Conservation (phyloP, 2,888 invertebrate species). For the Platycheirus albimanus region DNA sequence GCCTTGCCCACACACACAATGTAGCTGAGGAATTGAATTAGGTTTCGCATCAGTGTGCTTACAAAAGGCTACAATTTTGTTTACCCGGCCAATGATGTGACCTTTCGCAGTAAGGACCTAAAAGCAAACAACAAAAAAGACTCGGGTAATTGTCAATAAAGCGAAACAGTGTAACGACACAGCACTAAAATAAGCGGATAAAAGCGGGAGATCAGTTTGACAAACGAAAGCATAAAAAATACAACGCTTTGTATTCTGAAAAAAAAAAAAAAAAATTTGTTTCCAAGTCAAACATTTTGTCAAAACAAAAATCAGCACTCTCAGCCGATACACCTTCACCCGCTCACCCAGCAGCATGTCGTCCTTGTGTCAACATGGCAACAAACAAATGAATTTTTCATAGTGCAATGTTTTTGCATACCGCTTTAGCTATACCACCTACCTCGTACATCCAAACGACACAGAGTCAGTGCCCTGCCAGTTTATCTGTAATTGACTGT, state of each 20-base stretch:
- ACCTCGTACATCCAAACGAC: too few relatives aligned
- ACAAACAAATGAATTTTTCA: constrained; percentile 72
- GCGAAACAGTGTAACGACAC: too few relatives aligned
- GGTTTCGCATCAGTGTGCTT: too few relatives aligned
- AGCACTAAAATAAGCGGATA: constrained; percentile 30
- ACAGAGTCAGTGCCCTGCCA: too few relatives aligned
- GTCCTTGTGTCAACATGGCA: constrained; percentile 59
- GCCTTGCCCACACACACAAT: too few relatives aligned
- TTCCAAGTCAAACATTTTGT: constrained; percentile 65
- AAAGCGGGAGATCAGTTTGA: constrained; percentile 45
- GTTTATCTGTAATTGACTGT: constrained; percentile 22
- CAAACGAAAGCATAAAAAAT: constrained; percentile 45
- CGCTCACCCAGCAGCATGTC: not conserved
- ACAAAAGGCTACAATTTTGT: too few relatives aligned
- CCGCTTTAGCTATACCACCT: constrained; percentile 16
- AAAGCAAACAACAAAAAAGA: too few relatives aligned
- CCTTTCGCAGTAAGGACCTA: too few relatives aligned
- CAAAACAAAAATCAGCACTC: constrained; percentile 53
- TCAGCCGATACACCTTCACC: too few relatives aligned
- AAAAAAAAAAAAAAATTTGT: constrained; percentile 6
- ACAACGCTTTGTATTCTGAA: not conserved
- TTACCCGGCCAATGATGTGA: too few relatives aligned
- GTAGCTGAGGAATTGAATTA: too few relatives aligned
- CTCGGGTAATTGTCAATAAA: too few relatives aligned
- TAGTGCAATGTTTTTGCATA: constrained; percentile 55